A percentile compares a stretch with the other conserved stretches of the same genome.
Conservation (phyloP, 1,140 invertebrate genomes). For the Archivesica marissinica region DNA sequence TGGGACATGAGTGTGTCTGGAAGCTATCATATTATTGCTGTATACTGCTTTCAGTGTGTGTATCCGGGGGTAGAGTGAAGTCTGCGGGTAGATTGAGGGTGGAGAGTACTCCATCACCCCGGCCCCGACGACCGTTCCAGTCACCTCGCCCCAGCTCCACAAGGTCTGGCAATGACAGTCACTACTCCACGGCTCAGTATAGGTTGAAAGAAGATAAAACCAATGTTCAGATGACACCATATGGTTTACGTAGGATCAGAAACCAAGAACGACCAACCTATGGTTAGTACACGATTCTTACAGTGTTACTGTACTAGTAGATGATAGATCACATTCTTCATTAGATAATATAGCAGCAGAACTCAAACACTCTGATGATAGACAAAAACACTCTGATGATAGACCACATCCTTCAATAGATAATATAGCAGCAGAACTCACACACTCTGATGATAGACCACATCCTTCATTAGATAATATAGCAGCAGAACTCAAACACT, state of each 20-base stretch:
- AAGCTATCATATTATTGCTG: no score
- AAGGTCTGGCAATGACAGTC: constrained; percentile 34
- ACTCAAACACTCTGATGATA: no score
- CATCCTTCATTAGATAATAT: no score
- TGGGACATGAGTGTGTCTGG: no score
- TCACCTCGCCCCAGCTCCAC: constrained; percentile 40
- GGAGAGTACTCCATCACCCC: constrained; percentile 2
- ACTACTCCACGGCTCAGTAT: constrained; percentile 50
- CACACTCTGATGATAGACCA: no score
- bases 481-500: no score
- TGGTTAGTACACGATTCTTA: constrained; percentile 31
- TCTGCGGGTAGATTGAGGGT: constrained; percentile 42
- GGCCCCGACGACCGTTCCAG: constrained; percentile 12
- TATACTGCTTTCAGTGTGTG: constrained; percentile 40
- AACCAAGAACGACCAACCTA: constrained; percentile 58
- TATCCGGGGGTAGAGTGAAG: constrained; percentile 53
- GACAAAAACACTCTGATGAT: no score
- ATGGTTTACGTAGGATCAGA: constrained; percentile 55
- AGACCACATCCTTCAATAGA: no score
- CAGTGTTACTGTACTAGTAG: no score
- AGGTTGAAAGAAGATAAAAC: constrained; percentile 53
- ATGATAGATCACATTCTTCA: no score
- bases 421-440: no score
- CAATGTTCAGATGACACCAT: constrained; percentile 59
- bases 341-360: no score